Evolutionary conservation across 2,113 vertebrate genomes (phyloP).

Genomic region (Semnornis frantzii): DNA sequence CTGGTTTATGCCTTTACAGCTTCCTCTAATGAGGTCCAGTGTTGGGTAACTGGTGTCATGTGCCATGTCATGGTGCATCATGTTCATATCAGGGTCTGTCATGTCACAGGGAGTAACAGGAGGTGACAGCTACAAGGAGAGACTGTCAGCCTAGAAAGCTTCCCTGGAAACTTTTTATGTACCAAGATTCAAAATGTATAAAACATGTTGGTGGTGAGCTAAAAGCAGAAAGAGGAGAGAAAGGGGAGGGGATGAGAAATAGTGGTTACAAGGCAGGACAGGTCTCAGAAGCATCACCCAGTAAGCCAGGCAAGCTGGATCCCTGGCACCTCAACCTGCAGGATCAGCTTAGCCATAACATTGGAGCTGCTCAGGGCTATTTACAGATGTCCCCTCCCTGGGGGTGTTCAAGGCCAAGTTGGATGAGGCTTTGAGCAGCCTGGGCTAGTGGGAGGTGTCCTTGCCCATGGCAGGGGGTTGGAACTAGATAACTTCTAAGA

Average conservation of each 20-base stretch:
- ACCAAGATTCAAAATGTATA: background rate
- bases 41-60: constrained; percentile 70
- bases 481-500: no score
- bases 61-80: constrained; percentile 61
- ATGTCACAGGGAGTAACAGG: constrained; percentile 55
- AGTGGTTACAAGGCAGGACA: background rate
- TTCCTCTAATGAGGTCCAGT: constrained; percentile 65
- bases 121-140: constrained; percentile 60
- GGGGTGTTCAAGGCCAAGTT: no score
- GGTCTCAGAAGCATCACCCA: background rate
- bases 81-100: constrained; percentile 29
- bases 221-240: background rate
- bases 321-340: background rate
- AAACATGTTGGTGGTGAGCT: background rate
- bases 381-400: no score
- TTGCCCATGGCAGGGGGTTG: no score
- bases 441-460: no score
- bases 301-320: background rate
- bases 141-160: constrained; percentile 1
- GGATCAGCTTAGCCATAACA: background rate
- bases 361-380: no score
- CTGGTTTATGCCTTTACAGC: background rate
- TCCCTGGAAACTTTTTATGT: background rate
- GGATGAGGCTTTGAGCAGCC: no score
- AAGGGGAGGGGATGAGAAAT: background rate